Evolutionary conservation across 2,888 invertebrate species (phyloP).

Genomic region (Andrena trimmerana): DNA sequence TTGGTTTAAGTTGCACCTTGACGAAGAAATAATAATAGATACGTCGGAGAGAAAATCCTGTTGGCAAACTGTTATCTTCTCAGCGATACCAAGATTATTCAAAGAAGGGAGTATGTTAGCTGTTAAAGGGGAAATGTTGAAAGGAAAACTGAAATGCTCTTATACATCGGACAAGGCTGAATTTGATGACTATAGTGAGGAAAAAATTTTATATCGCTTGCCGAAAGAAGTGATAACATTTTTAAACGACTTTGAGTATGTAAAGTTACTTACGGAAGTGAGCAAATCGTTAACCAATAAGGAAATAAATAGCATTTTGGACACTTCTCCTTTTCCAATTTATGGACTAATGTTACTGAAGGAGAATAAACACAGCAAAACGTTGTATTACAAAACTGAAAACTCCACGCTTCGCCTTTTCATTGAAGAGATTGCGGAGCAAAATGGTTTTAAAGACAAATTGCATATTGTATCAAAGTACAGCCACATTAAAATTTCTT

Average conservation of each 20-base stretch:
- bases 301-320: slow-evolving; percentile 84
- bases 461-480: slow-evolving; percentile 84
- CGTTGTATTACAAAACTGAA: slow-evolving; percentile 85
- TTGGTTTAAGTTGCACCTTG: slow-evolving; percentile 91
- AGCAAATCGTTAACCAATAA: slow-evolving; percentile 81
- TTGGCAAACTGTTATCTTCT: slow-evolving; percentile 93
- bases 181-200: slow-evolving; percentile 73
- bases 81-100: slow-evolving; percentile 63
- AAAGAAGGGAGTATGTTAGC: slow-evolving; percentile 61
- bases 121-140: slow-evolving; percentile 70
- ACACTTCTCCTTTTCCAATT: slow-evolving; percentile 88
- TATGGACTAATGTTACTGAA: slow-evolving; percentile 88
- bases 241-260: slow-evolving; percentile 85
- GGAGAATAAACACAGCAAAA: slow-evolving; percentile 84
- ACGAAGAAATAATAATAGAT: slow-evolving; percentile 87
- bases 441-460: slow-evolving; percentile 84
- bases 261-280: slow-evolving; percentile 84
- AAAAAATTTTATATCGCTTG: slow-evolving; percentile 84
- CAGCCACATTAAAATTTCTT: slow-evolving; percentile 78
- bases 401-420: slow-evolving; percentile 84
- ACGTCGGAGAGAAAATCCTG: slow-evolving; percentile 88
- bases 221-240: slow-evolving; percentile 74
- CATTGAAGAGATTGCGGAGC: slow-evolving; percentile 84
- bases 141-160: slow-evolving; percentile 75
- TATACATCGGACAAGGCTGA: slow-evolving; percentile 81